A percentile compares a stretch with the other conserved stretches of the same genome.
phyloP scores from a whole-genome alignment of 2,797 vertebrate genomes.

The Taenioides sp. region DNA sequence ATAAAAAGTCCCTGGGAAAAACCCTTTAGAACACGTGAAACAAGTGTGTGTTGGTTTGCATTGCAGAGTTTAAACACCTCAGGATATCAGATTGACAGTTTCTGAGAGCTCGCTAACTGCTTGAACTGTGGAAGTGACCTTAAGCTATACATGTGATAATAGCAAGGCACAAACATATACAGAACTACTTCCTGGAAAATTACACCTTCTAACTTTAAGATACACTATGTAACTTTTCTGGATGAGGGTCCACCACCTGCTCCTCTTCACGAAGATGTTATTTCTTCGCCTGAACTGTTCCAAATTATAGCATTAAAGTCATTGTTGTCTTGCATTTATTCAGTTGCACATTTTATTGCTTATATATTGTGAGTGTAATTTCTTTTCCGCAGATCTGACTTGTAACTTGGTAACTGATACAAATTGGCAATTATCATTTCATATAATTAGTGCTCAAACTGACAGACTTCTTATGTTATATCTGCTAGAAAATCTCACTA shows the following conservation, averaged over 20 bases:
- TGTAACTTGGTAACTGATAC: not conserved
- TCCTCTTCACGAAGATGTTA: no score
- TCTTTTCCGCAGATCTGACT: no score
- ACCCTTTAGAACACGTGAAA: not conserved
- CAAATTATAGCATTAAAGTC: no score
- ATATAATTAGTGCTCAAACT: not conserved
- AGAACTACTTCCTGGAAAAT: not conserved
- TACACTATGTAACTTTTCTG: no score
- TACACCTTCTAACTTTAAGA: not conserved
- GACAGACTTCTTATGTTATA: no score
- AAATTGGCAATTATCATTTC: not conserved
- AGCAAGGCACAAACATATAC: not conserved
- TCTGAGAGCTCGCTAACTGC: not conserved
- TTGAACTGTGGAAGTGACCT: not conserved
- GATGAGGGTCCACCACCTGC: no score
- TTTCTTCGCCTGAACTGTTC: no score
- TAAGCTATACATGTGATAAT: not conserved
- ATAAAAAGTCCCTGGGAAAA: slow-evolving; percentile 20
- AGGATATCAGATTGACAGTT: not conserved
- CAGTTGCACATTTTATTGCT: no score
- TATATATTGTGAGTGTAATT: no score
- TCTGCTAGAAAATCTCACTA: no score
- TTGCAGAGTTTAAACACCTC: not conserved
- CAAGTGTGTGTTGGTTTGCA: slow-evolving; percentile 6
- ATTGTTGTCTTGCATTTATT: no score